phyloP scores from a whole-genome alignment of 2,113 vertebrate genomes.

The Hylia prasina region DNA sequence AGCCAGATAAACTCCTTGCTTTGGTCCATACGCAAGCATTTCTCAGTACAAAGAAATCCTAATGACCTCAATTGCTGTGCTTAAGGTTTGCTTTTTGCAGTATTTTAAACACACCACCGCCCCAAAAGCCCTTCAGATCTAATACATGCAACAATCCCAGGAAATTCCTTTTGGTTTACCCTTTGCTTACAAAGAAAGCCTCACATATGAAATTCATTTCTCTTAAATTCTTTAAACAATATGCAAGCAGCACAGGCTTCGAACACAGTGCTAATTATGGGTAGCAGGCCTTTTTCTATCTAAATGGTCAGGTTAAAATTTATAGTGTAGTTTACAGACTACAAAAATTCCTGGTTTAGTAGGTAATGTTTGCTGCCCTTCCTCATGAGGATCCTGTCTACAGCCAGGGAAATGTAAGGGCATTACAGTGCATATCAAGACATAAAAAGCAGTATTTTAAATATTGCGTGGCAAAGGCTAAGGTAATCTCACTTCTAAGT shows the following conservation, averaged over 20 bases:
- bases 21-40: not conserved
- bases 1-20: slow-evolving; percentile 34
- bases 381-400: not conserved
- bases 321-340: slow-evolving; percentile 1
- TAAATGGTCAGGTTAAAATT: slow-evolving; percentile 16
- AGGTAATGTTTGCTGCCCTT: slow-evolving; percentile 25
- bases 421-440: not conserved
- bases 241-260: not conserved
- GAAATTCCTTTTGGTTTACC: slow-evolving; percentile 60
- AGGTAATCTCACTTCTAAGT: not conserved
- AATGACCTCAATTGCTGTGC: slow-evolving; percentile 18
- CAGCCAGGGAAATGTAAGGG: not conserved
- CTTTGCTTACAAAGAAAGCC: slow-evolving; percentile 25
- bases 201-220: slow-evolving; percentile 31
- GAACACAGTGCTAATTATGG: slow-evolving; percentile 35
- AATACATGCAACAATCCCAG: slow-evolving; percentile 48
- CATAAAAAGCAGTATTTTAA: not conserved
- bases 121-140: slow-evolving; percentile 28
- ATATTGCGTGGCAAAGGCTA: not conserved
- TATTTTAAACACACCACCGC: not conserved
- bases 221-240: slow-evolving; percentile 39
- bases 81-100: slow-evolving; percentile 16
- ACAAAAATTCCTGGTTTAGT: slow-evolving; percentile 16
- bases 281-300: not conserved
- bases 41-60: slow-evolving; percentile 34